Evolutionary conservation across 2,888 invertebrate genomes (phyloP).

Genomic region (Spisula subtruncata): DNA sequence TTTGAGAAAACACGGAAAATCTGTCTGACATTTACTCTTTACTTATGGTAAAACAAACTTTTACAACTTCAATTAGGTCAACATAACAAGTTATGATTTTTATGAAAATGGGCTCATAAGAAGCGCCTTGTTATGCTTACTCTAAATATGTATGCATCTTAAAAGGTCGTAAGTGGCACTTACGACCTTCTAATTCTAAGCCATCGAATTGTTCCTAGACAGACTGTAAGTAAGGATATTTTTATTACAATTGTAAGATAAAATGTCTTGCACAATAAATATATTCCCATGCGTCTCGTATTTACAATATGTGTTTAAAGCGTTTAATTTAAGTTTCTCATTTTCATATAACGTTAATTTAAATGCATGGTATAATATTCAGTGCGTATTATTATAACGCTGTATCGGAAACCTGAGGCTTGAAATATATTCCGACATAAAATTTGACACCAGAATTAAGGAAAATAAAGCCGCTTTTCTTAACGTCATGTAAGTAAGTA

Average conservation of each 20-base stretch:
- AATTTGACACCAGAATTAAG: slow-evolving; percentile 6
- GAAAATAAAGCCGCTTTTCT: neutral
- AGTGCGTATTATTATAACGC: neutral
- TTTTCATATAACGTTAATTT: neutral
- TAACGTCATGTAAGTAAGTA: neutral
- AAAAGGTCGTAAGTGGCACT: too few species aligned
- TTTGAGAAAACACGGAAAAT: too few species aligned
- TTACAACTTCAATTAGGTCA: too few species aligned
- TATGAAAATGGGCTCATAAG: too few species aligned
- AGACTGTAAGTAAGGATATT: too few species aligned
- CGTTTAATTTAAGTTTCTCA: neutral
- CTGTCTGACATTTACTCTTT: too few species aligned
- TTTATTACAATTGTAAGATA: neutral
- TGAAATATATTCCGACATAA: neutral
- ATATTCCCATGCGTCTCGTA: neutral
- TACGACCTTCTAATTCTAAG: too few species aligned
- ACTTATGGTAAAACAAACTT: too few species aligned
- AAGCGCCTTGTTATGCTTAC: too few species aligned
- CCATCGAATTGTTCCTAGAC: too few species aligned
- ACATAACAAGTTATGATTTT: too few species aligned
- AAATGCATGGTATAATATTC: neutral
- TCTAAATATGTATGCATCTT: too few species aligned
- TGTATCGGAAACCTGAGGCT: neutral
- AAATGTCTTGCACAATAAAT: neutral
- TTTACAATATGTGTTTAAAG: neutral